Base-by-base conservation (phyloP, 37 sponge, comb jelly and placozoan species). In the Chondrosia reniformis region DNA sequence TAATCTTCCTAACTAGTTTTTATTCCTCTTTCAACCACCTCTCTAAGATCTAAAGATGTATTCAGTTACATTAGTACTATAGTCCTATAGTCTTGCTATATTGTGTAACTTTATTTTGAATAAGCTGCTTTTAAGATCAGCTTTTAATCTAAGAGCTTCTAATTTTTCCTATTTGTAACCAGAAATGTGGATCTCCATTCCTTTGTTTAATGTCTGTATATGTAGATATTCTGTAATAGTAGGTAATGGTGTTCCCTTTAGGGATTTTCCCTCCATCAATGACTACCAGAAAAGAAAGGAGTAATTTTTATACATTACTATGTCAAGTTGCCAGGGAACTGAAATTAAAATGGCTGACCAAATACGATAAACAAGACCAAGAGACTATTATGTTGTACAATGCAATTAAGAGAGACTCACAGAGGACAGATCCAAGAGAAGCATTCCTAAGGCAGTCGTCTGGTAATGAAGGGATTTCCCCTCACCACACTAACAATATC, bases 211-310 rank as follows among this genome's bases (percentile, higher is more conserved):
- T n/a, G n/a, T n/a, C n/a, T n/a, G n/a, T n/a, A n/a, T n/a, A n/a
- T n/a, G n/a, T n/a, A n/a, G 63, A 45, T 0, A 43, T 32, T 0
- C 67, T 89, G 15, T 41, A 81, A 31, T 55, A 63, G 34, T 81
- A 81, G 8, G 73, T 89, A 52, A 84, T 84, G 89, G 41, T 55
- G 66, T 81, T 84, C 55, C 54, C 84, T 27, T 43, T 89, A 32
- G 84, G 84, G 3, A 81, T 91, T 45, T 91, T 81, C 54, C 88
- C 79, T 31, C 91, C 91, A 0, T 49, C 45, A 12, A 66, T 86
- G 79, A 42, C 66, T 5, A 62, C 81, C 4, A 73, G 57, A 7
- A 76, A 77, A 39, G 78, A 84, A 32, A 75, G 91, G 28, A 69
- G 81, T 17, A 22, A 25, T 32, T 91, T 84, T 59, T 76, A 84